These are phyloP conservation scores for Engraulis encrasicolus DNA, from an alignment of 2,113 vertebrate species.

Conservation along the genomic window DNA sequence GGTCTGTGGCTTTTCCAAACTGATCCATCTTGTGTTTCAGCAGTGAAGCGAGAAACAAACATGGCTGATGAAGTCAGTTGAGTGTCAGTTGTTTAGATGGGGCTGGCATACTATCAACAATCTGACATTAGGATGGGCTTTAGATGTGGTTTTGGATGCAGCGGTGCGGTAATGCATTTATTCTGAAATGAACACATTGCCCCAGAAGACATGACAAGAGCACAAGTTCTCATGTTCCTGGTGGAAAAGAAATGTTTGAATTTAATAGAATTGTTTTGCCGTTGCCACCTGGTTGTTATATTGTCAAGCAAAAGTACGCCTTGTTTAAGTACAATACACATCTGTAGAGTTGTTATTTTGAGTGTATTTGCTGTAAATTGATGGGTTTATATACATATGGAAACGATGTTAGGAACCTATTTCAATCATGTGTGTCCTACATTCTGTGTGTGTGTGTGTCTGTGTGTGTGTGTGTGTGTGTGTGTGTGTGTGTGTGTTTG, in stretches of 20 bases:
- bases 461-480: constrained; percentile 18
- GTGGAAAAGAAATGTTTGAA: background rate
- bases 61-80: background rate
- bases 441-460: too few species aligned
- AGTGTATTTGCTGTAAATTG: constrained; percentile 1
- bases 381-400: constrained; percentile 7
- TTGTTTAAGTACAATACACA: too few species aligned
- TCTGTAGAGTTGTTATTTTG: too few species aligned
- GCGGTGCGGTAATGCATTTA: background rate
- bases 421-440: too few species aligned
- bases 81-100: constrained; percentile 8
- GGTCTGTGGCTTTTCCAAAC: background rate
- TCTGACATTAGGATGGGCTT: background rate
- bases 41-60: background rate
- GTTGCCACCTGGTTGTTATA: too few species aligned
- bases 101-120: background rate
- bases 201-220: background rate
- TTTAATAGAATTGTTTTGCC: too few species aligned
- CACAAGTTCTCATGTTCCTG: background rate
- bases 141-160: constrained; percentile 11
- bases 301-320: too few species aligned
- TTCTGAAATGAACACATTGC: background rate
- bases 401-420: too few species aligned
- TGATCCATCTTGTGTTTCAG: constrained; percentile 9
- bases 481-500: too few species aligned